These are phyloP conservation scores for Semotilus atromaculatus DNA, from an alignment of 2,797 vertebrate genomes.

Conservation along the genomic window DNA sequence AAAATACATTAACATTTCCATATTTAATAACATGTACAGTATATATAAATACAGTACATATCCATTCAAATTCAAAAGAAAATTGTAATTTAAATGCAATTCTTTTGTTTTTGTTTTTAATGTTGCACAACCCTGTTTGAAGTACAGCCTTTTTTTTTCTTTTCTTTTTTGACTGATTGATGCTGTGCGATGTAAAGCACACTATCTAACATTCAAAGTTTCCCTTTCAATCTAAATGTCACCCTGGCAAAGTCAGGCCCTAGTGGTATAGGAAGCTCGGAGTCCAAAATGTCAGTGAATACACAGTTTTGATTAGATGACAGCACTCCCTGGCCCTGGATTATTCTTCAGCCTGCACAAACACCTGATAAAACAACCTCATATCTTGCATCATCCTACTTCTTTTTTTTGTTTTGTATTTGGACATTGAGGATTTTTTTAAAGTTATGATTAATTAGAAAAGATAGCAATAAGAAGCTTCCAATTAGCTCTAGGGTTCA, in stretches of 20 bases:
- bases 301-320: constrained; percentile 63
- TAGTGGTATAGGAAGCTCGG: constrained; percentile 71
- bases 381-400: constrained; percentile 18
- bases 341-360: constrained; percentile 48
- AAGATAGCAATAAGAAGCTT: constrained; percentile 49
- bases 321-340: constrained; percentile 47
- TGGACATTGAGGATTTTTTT: constrained; percentile 13
- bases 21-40: no score
- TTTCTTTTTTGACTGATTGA: constrained; percentile 44
- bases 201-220: constrained; percentile 65
- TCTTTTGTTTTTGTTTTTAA: not conserved
- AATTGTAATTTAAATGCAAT: not conserved
- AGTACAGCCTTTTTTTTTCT: constrained; percentile 4
- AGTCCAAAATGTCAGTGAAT: constrained; percentile 78
- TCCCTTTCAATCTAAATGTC: constrained; percentile 76
- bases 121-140: constrained; percentile 16
- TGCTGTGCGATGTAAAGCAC: constrained; percentile 60
- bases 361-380: constrained; percentile 11
- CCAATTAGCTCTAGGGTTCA: constrained; percentile 51
- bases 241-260: constrained; percentile 72
- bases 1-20: no score
- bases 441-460: constrained; percentile 48
- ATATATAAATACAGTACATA: no score
- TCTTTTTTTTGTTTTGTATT: constrained; percentile 17
- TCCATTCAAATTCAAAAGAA: not conserved